phyloP scores from a whole-genome alignment of 2,888 invertebrate species.

The Mesochorus sp. region DNA sequence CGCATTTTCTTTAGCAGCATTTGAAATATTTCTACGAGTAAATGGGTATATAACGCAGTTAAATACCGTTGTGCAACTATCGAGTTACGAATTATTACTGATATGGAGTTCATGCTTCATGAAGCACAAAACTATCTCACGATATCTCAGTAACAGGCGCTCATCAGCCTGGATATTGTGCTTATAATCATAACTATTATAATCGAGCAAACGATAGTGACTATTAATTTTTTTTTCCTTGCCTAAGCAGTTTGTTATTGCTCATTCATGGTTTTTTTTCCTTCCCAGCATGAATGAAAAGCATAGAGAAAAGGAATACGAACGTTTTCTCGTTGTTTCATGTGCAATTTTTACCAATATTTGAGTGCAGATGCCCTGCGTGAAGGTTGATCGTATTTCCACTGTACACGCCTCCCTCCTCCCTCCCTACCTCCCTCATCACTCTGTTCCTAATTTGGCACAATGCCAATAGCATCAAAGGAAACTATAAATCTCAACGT shows the following conservation, averaged over 20 bases:
- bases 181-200: neutral
- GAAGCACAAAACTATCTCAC: constrained; percentile 1
- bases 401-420: constrained; percentile 5
- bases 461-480: constrained; percentile 64
- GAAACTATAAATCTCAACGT: constrained; percentile 67
- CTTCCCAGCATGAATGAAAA: neutral
- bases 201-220: neutral
- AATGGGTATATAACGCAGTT: constrained; percentile 48
- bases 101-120: constrained; percentile 29
- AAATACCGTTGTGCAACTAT: constrained; percentile 62
- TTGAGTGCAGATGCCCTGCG: constrained; percentile 50
- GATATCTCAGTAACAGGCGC: constrained; percentile 1
- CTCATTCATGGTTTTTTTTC: neutral
- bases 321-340: constrained; percentile 32
- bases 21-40: no score
- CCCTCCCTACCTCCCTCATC: constrained; percentile 4
- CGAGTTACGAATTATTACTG: constrained; percentile 59
- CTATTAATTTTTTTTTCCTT: neutral
- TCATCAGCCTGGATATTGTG: neutral
- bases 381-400: constrained; percentile 62
- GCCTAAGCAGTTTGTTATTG: neutral
- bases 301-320: constrained; percentile 10
- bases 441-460: constrained; percentile 57
- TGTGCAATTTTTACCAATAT: constrained; percentile 58
- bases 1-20: no score